A percentile compares a stretch with the other conserved stretches of the same genome.
Conservation (phyloP, 2,113 vertebrate genomes). For the Psephotus haematonotus region DNA sequence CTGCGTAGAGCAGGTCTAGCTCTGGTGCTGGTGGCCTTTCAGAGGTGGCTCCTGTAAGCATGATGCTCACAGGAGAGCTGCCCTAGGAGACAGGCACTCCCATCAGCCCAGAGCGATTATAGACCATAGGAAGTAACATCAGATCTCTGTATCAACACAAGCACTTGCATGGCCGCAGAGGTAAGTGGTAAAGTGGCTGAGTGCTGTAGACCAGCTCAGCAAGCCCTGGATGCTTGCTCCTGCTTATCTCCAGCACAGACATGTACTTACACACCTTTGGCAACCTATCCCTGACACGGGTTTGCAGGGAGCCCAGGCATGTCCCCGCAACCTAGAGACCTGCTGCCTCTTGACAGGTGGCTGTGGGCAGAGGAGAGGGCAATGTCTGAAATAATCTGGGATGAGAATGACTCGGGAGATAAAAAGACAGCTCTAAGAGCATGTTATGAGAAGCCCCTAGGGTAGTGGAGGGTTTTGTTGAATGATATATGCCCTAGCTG, state of each 20-base stretch:
- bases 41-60: neutral
- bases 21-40: neutral
- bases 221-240: neutral
- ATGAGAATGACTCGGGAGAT: neutral
- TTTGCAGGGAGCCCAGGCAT: neutral
- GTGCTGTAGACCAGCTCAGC: neutral
- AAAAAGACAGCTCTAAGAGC: neutral
- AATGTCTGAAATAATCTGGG: neutral
- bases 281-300: neutral
- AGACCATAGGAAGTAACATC: neutral
- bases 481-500: neutral
- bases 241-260: neutral
- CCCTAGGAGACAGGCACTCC: accelerated
- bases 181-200: neutral
- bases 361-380: neutral
- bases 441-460: neutral
- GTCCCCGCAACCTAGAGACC: accelerated
- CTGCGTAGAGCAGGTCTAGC: neutral
- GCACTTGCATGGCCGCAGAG: neutral
- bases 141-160: neutral
- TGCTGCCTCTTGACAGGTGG: neutral
- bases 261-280: neutral
- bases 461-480: neutral
- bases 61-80: neutral
- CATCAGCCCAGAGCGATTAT: neutral